Percentiles rank a stretch among this genome's conserved stretches.
Conservation (phyloP, 2,888 invertebrate species). For the Caenorhabditis sp. region DNA sequence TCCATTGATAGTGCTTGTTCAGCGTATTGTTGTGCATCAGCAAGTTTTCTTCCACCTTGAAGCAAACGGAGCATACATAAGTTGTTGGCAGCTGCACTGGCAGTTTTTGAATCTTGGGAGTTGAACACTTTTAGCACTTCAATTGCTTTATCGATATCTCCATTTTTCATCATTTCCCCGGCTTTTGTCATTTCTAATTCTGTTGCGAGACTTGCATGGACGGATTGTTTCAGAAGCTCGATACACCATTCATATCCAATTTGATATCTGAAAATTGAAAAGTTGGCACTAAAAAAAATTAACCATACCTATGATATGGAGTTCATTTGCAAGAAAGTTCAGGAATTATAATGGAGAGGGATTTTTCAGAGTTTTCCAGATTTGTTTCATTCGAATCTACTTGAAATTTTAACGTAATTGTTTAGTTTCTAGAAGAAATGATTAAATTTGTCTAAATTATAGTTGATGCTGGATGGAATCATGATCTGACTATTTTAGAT, state of each 20-base stretch:
- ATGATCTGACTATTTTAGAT: too few relatives aligned
- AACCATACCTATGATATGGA: too few relatives aligned
- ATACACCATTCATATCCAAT: conserved; percentile 82
- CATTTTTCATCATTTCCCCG: conserved; percentile 48
- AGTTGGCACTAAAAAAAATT: too few relatives aligned
- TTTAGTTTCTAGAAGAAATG: too few relatives aligned
- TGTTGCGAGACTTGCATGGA: conserved; percentile 82
- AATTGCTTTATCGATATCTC: conserved; percentile 47
- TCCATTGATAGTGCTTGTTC: conserved; percentile 81
- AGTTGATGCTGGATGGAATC: too few relatives aligned
- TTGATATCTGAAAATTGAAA: conserved; percentile 70
- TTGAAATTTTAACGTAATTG: too few relatives aligned
- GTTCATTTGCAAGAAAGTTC: too few relatives aligned
- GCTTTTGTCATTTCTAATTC: conserved; percentile 87
- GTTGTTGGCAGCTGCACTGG: conserved; percentile 85
- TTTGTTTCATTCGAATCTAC: too few relatives aligned
- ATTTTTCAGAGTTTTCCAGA: too few relatives aligned
- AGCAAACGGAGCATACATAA: conserved; percentile 84
- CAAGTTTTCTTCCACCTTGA: conserved; percentile 80
- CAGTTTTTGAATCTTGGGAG: conserved; percentile 83
- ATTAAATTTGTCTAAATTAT: too few relatives aligned
- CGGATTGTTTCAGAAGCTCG: conserved; percentile 88
- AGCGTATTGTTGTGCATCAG: conserved; percentile 82
- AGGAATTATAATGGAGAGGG: too few relatives aligned
- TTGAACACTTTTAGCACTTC: conserved; percentile 58